Evolutionary conservation across 2,797 vertebrate genomes (phyloP).

Genomic region (Potorous gilbertii): DNA sequence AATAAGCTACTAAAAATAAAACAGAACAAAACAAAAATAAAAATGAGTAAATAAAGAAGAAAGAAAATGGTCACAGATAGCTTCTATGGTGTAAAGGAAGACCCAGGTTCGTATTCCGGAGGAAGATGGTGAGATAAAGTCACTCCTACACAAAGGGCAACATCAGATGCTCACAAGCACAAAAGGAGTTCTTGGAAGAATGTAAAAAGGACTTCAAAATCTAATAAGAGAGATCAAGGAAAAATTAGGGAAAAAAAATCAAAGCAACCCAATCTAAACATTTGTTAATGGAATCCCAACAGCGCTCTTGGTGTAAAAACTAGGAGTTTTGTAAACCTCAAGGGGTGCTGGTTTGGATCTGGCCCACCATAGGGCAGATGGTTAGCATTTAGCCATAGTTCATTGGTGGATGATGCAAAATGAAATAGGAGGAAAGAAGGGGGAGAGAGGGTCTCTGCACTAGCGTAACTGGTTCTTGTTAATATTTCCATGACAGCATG

Average conservation of each 20-base stretch:
- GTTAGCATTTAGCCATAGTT: background rate
- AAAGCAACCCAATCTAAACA: background rate
- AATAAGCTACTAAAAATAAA: background rate
- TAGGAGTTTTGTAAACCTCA: background rate
- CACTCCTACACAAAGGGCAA: background rate
- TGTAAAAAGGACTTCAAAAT: background rate
- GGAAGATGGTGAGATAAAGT: background rate
- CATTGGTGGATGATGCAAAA: too few species aligned
- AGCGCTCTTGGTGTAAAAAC: background rate
- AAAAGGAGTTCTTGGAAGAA: background rate
- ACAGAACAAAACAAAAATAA: background rate
- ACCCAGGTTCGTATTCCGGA: background rate
- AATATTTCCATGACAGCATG: too few species aligned
- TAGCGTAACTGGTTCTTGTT: too few species aligned
- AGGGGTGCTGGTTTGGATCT: background rate
- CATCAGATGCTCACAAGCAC: background rate
- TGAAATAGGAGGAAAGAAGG: too few species aligned
- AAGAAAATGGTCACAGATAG: background rate
- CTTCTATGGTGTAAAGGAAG: background rate
- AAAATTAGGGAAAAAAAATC: background rate
- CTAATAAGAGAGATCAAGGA: background rate
- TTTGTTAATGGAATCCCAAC: background rate
- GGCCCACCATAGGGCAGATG: background rate
- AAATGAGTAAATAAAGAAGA: background rate
- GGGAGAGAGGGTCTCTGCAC: too few species aligned